Conservation (phyloP, 2,888 invertebrate species). For the Muschampia plurimacula region DNA sequence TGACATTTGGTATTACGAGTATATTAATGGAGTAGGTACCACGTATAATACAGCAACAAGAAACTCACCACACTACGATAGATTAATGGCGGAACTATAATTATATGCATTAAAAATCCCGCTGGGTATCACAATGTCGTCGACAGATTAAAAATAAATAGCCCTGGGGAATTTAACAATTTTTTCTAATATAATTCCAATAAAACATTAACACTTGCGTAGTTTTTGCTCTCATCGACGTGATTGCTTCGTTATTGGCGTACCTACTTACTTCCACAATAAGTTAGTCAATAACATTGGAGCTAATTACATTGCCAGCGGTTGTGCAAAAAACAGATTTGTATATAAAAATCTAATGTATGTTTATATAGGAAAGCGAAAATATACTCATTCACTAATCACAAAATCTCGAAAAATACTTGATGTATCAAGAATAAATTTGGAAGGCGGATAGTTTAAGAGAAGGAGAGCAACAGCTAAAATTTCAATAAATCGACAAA, state of each 20-base stretch:
- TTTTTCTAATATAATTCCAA: constrained; percentile 19
- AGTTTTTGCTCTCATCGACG: constrained; percentile 29
- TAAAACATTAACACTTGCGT: constrained; percentile 28
- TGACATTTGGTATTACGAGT: no score
- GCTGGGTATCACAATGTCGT: no score
- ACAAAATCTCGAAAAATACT: no score
- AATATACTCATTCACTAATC: background rate
- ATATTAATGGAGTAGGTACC: no score
- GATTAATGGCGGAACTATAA: no score
- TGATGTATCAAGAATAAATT: no score
- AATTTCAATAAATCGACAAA: no score
- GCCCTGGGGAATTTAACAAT: constrained; percentile 8
- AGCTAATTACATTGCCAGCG: constrained; percentile 16
- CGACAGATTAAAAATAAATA: constrained; percentile 35
- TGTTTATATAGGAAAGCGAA: background rate
- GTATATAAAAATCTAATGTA: background rate
- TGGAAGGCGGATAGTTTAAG: no score
- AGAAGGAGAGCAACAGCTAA: no score
- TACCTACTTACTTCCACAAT: constrained; percentile 3
- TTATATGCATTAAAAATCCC: no score
- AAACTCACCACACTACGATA: no score
- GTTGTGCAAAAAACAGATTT: constrained; percentile 25
- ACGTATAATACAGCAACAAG: no score
- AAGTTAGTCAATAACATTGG: constrained; percentile 11
- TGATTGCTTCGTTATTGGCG: constrained; percentile 16